These are phyloP conservation scores for Arrhamphus sclerolepis DNA, from an alignment of 2,797 vertebrate genomes.

Conservation along the genomic window DNA sequence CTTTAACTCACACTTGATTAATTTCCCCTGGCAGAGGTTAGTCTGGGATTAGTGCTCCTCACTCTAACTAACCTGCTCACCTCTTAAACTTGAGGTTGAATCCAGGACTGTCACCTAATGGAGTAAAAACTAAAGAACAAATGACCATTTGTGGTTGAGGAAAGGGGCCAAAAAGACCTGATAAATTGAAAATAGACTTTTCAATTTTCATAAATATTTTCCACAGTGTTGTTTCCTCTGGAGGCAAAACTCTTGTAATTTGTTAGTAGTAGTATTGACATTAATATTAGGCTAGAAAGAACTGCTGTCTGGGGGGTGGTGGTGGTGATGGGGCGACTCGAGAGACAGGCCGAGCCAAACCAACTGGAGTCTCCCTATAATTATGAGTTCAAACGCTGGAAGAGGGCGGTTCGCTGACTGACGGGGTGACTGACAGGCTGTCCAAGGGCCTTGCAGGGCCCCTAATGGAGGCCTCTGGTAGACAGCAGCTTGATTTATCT, in stretches of 20 bases:
- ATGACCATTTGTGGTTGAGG: constrained; percentile 35
- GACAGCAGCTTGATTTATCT: constrained; percentile 83
- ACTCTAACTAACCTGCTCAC: constrained; percentile 31
- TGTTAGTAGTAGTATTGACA: constrained; percentile 66
- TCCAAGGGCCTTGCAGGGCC: constrained; percentile 69
- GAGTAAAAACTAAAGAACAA: constrained; percentile 37
- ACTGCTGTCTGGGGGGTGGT: constrained; percentile 37
- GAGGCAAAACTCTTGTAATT: constrained; percentile 63
- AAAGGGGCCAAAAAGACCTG: constrained; percentile 5
- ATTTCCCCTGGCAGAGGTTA: constrained; percentile 62
- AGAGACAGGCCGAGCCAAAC: constrained; percentile 38
- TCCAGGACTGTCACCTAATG: constrained; percentile 51
- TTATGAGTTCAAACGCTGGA: constrained; percentile 81
- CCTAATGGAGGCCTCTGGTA: constrained; percentile 82
- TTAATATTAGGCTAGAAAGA: constrained; percentile 60
- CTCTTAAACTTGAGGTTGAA: constrained; percentile 26
- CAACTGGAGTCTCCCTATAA: constrained; percentile 78
- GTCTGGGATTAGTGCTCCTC: constrained; percentile 28
- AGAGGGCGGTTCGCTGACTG: constrained; percentile 67
- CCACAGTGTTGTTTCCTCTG: constrained; percentile 54
- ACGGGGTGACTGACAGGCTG: constrained; percentile 79
- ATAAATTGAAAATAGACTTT: constrained; percentile 40
- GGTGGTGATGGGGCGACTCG: constrained; percentile 27
- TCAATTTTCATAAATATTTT: constrained; percentile 77
- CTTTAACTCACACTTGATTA: constrained; percentile 70